These are phyloP conservation scores for Geophilus truncorum DNA, from an alignment of 2,888 invertebrate genomes.

Conservation along the genomic window DNA sequence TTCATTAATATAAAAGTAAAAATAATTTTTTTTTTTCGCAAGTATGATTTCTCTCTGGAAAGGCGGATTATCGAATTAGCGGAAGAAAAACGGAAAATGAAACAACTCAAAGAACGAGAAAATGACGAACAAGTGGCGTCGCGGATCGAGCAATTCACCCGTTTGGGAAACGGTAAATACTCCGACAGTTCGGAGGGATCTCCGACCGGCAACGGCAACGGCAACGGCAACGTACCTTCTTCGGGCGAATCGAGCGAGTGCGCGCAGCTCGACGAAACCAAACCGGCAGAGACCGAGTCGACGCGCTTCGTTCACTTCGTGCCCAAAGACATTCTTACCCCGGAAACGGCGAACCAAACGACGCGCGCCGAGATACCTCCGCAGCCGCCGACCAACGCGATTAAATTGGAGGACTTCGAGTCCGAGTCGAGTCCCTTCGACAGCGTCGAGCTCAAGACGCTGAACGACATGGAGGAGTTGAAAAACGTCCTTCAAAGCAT, in stretches of 20 bases:
- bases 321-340: slow-evolving; percentile 36
- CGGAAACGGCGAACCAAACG: background rate
- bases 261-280: background rate
- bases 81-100: slow-evolving; percentile 63
- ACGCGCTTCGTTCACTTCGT: slow-evolving; percentile 13
- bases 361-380: slow-evolving; percentile 22
- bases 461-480: slow-evolving; percentile 85
- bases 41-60: slow-evolving; percentile 70
- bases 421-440: slow-evolving; percentile 90
- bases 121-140: slow-evolving; percentile 43
- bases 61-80: slow-evolving; percentile 65
- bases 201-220: background rate
- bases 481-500: slow-evolving; percentile 62
- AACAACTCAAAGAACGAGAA: slow-evolving; percentile 51
- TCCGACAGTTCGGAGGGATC: background rate
- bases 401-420: slow-evolving; percentile 73
- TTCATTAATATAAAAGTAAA: background rate
- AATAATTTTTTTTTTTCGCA: slow-evolving; percentile 31
- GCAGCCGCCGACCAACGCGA: background rate
- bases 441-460: slow-evolving; percentile 83
- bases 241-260: background rate
- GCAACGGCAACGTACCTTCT: background rate
- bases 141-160: slow-evolving; percentile 37
- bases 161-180: background rate
- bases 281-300: background rate